A percentile compares a stretch with the other conserved stretches of the same genome.
Conservation (phyloP, 2,888 invertebrate species). For the Siphlonurus alternatus region DNA sequence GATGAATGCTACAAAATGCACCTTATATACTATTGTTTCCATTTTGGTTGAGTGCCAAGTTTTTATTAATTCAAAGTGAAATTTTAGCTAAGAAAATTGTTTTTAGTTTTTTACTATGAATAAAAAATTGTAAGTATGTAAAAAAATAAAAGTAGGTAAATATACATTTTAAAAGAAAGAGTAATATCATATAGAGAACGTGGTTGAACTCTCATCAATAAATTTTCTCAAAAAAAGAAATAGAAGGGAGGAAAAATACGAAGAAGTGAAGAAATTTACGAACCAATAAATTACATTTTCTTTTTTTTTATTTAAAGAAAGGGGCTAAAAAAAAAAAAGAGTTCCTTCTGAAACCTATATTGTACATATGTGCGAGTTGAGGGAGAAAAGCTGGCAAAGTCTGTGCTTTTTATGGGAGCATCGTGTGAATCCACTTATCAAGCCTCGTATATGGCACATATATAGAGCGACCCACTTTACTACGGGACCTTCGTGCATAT, state of each 20-base stretch:
- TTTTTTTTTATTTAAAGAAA: neutral
- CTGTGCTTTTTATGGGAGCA: too few species aligned
- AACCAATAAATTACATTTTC: neutral
- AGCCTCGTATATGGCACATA: too few species aligned
- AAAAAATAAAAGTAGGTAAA: too few species aligned
- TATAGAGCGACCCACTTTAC: too few species aligned
- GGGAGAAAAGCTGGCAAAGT: neutral
- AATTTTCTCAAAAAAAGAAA: too few species aligned
- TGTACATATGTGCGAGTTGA: neutral
- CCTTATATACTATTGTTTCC: neutral
- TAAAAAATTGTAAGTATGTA: too few species aligned
- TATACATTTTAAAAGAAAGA: too few species aligned
- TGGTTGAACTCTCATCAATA: neutral
- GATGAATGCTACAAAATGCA: neutral
- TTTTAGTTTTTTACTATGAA: too few species aligned
- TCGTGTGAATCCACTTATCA: too few species aligned
- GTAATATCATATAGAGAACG: neutral
- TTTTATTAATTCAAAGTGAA: neutral
- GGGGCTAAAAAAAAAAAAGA: too few species aligned
- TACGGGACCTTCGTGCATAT: too few species aligned
- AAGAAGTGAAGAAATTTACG: neutral
- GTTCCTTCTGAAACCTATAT: neutral
- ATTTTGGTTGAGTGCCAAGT: neutral
- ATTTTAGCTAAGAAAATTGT: neutral
- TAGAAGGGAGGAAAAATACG: too few species aligned